phyloP scores from a whole-genome alignment of 2,113 vertebrate genomes.

The Mirounga angustirostris region DNA sequence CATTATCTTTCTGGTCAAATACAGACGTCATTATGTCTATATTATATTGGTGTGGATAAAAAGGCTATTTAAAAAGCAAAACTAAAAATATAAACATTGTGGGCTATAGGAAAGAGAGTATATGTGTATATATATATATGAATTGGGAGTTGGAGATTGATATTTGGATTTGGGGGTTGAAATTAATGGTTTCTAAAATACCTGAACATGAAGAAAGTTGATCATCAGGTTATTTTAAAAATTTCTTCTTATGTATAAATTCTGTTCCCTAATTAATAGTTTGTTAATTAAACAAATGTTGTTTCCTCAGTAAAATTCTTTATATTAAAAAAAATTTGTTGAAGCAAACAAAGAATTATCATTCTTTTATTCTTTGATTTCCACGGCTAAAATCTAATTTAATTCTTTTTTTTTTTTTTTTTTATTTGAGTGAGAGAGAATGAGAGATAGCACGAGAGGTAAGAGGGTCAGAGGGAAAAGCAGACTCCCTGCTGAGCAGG shows the following conservation, averaged over 20 bases:
- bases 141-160: neutral
- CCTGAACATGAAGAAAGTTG: neutral
- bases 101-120: neutral
- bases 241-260: neutral
- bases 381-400: neutral
- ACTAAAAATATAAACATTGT: neutral
- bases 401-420: neutral
- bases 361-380: neutral
- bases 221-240: neutral
- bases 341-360: neutral
- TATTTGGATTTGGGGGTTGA: neutral
- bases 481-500: too few relatives aligned
- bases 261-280: neutral
- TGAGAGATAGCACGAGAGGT: too few relatives aligned
- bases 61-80: neutral
- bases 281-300: neutral
- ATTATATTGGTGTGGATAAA: neutral
- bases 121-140: neutral
- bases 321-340: neutral
- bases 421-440: too few relatives aligned
- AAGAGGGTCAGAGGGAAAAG: too few relatives aligned
- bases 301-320: neutral
- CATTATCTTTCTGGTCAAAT: neutral
- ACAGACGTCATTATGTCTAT: neutral
- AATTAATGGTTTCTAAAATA: neutral